Base-by-base conservation (phyloP, 2,888 invertebrate genomes). In the Archips crataeganus region DNA sequence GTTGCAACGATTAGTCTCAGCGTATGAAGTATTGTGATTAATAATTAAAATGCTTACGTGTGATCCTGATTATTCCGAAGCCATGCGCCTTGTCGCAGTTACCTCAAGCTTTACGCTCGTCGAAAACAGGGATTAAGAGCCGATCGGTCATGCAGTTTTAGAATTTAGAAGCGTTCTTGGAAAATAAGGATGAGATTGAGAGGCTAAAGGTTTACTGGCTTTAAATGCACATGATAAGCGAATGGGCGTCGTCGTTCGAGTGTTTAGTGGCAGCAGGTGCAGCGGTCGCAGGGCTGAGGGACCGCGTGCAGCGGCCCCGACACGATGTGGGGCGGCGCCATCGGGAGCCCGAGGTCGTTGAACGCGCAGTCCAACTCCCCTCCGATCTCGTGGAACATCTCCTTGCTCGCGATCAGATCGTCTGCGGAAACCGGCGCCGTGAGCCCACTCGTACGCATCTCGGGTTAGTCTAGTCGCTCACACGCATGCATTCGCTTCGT, bases 361-460 rank as follows among this genome's bases (percentile, higher is more conserved):
- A 98, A 98, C 83, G 98, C 98, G 89, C 96, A 95, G 95, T 99
- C 98, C 95, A 99, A 95, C 93, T 98, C 98, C 90, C 98, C 98
- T 83, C 98, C 98, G 91, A 99, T 97, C 90, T 97, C 96, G 94
- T 97, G 98, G 96, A 97, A 98, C 93, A 97, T 96, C 95, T 98
- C 98, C 96, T 98, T 98, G 94, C 97, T 96, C 85, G 95, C 94
- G 94, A 98, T 97, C 95, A 97, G 95, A 87, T 97, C 97, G 96
- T 98, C 97, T 97, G 96, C 86, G 87, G 85, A 90, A 84, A 90
- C 86, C 89, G 81, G 80, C 82, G 82, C 79, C 77, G 82, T 89
- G 87, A 88, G 79, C 85, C 77, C 72, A 79, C 75, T 75, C 79
- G 75, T 73, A 72, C 59, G 72, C 65, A 67, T 51, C 54, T 76